Evolutionary conservation across 2,113 vertebrate species (phyloP).

Genomic region (Prunella himalayana): DNA sequence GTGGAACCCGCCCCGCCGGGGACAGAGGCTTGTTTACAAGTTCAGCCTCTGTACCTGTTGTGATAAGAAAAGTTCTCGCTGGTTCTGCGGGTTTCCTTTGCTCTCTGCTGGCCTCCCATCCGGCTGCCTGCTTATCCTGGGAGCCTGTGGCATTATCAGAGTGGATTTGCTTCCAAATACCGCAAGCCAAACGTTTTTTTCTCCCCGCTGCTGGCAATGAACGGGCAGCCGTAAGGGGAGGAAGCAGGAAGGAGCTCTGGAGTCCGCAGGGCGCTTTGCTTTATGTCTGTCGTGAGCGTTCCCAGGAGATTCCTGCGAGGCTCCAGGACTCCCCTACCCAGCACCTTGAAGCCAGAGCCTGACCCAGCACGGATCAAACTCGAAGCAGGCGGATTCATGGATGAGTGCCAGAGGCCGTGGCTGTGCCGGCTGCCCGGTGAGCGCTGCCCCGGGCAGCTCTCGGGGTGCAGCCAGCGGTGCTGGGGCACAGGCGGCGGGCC

Average conservation of each 20-base stretch:
- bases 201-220: background rate
- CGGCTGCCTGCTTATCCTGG: background rate
- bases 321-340: background rate
- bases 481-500: background rate
- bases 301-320: background rate
- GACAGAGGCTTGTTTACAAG: background rate
- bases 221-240: background rate
- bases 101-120: background rate
- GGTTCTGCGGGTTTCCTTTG: background rate
- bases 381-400: rapidly evolving
- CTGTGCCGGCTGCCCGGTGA: background rate
- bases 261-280: background rate
- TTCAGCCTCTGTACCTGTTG: background rate
- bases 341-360: background rate
- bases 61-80: background rate
- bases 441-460: background rate
- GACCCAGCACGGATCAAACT: background rate
- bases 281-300: rapidly evolving
- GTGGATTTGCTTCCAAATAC: background rate
- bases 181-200: background rate
- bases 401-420: background rate
- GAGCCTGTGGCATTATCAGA: background rate
- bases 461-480: background rate
- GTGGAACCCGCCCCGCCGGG: background rate
- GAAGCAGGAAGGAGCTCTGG: background rate